These are phyloP conservation scores for Portevinia maculata DNA, from an alignment of 2,888 invertebrate genomes.

Conservation along the genomic window DNA sequence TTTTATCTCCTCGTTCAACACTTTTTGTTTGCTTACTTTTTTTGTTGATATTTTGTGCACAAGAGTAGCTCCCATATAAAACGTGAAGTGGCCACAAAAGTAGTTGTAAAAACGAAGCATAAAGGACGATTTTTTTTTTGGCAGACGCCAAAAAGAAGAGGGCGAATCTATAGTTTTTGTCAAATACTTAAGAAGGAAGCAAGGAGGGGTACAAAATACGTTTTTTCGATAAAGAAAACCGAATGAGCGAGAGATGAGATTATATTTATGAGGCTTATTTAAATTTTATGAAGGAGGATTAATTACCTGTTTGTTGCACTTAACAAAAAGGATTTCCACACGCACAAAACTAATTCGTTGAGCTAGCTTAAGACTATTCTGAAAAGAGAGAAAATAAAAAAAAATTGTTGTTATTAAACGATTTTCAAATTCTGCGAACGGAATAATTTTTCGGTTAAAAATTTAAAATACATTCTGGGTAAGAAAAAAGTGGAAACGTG, in stretches of 20 bases:
- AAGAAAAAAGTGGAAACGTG: too few relatives aligned
- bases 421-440: neutral
- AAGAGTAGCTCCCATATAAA: slow-evolving; percentile 2
- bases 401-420: slow-evolving; percentile 8
- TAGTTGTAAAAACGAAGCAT: slow-evolving; percentile 40
- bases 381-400: slow-evolving; percentile 13
- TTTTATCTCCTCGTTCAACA: slow-evolving; percentile 24
- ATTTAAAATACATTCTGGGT: too few relatives aligned
- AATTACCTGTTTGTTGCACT: slow-evolving; percentile 47
- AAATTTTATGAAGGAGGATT: slow-evolving; percentile 46
- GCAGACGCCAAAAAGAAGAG: neutral
- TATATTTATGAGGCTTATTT: slow-evolving; percentile 34
- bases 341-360: too few relatives aligned
- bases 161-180: slow-evolving; percentile 20
- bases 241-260: slow-evolving; percentile 11
- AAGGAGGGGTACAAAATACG: neutral
- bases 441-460: too few relatives aligned
- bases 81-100: slow-evolving; percentile 55
- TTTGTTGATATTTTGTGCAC: slow-evolving; percentile 15
- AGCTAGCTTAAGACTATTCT: slow-evolving; percentile 13
- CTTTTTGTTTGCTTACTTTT: slow-evolving; percentile 5
- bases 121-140: slow-evolving; percentile 31
- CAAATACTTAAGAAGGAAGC: slow-evolving; percentile 14
- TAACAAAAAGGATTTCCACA: slow-evolving; percentile 12
- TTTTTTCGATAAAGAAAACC: neutral